Conservation (phyloP, 1,140 invertebrate species). For the Heliconius hewitsoni region DNA sequence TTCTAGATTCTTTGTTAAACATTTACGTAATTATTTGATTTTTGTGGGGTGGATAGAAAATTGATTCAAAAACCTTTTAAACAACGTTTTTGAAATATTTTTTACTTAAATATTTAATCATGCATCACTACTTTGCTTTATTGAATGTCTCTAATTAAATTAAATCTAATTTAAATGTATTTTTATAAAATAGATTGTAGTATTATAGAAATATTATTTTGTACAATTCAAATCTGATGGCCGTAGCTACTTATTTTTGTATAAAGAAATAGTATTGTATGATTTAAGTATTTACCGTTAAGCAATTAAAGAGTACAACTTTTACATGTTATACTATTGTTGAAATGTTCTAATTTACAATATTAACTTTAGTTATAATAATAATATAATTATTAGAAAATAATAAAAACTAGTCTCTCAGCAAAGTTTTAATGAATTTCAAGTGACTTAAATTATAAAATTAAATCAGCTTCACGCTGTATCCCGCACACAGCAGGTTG, state of each 20-base stretch:
- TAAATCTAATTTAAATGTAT: too few species aligned
- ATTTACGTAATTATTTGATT: background rate
- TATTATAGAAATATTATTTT: too few species aligned
- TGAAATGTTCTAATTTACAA: background rate
- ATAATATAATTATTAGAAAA: slow-evolving; percentile 13
- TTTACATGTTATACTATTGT: background rate
- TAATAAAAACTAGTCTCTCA: slow-evolving; percentile 23
- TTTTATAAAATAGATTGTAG: too few species aligned
- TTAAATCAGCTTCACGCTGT: too few species aligned
- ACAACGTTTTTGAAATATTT: too few species aligned
- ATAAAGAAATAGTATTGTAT: background rate
- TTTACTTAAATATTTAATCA: too few species aligned
- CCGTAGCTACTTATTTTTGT: background rate
- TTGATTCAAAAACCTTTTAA: too few species aligned
- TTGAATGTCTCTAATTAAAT: too few species aligned
- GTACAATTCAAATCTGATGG: background rate
- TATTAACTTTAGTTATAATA: background rate
- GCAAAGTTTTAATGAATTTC: slow-evolving; percentile 17
- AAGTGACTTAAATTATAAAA: background rate
- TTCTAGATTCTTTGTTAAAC: background rate
- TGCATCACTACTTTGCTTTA: too few species aligned
- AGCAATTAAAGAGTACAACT: background rate
- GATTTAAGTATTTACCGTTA: background rate
- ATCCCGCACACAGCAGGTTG: too few species aligned
- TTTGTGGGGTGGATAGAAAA: background rate